Evolutionary conservation across 2,888 invertebrate genomes (phyloP).

Genomic region (Rhaphigaster nebulosa): DNA sequence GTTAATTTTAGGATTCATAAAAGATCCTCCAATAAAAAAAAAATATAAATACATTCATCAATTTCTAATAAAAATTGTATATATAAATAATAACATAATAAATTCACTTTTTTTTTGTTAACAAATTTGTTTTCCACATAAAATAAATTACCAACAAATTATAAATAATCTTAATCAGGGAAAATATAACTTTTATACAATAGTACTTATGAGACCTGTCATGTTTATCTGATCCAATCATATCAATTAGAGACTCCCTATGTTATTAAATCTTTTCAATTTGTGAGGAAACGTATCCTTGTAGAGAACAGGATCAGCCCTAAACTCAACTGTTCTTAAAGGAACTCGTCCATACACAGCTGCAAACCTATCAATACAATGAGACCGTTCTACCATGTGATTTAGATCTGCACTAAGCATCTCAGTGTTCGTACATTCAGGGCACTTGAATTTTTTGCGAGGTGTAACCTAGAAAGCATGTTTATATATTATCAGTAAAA

Average conservation of each 20-base stretch:
- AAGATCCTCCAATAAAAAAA: not conserved
- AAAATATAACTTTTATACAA: not conserved
- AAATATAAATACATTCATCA: not conserved
- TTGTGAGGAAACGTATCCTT: slow-evolving; percentile 87
- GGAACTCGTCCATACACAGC: slow-evolving; percentile 90
- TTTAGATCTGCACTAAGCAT: slow-evolving; percentile 93
- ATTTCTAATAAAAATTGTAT: not conserved
- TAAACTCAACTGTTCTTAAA: slow-evolving; percentile 87
- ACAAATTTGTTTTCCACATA: not conserved
- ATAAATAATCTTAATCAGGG: not conserved
- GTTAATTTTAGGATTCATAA: not conserved
- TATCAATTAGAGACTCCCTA: slow-evolving; percentile 83
- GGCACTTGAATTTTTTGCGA: slow-evolving; percentile 96
- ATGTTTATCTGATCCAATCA: not conserved
- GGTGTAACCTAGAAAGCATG: slow-evolving; percentile 82
- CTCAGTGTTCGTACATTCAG: slow-evolving; percentile 92
- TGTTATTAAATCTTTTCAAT: slow-evolving; percentile 88
- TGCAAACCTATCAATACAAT: slow-evolving; percentile 87
- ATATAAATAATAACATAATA: not conserved
- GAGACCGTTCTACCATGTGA: slow-evolving; percentile 93
- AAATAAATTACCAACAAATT: not conserved
- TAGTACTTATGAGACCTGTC: not conserved
- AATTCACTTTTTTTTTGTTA: not conserved
- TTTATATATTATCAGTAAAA: not conserved
- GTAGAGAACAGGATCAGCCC: slow-evolving; percentile 95